These are phyloP conservation scores for Apis florea DNA, from an alignment of 1,140 invertebrate genomes.

Conservation along the genomic window DNA sequence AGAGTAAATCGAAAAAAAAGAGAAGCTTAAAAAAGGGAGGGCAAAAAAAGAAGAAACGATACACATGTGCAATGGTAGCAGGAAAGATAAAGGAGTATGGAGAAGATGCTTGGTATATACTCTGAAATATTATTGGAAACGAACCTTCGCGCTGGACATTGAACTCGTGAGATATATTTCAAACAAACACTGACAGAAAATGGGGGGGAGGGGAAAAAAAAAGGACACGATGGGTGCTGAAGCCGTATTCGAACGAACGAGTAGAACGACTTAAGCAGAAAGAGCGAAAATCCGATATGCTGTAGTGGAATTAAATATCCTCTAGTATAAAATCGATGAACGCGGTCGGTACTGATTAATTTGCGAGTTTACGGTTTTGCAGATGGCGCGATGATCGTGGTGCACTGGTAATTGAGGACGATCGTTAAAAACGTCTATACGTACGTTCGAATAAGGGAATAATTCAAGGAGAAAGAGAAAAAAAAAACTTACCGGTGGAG, in stretches of 20 bases:
- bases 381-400: slow-evolving; percentile 9
- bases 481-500: background rate
- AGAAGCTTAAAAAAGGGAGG: slow-evolving; percentile 9
- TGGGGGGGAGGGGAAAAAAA: background rate
- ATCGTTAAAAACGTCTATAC: slow-evolving; percentile 37
- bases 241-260: slow-evolving; percentile 22
- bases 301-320: slow-evolving; percentile 8
- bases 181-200: background rate
- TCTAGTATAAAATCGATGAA: slow-evolving; percentile 33
- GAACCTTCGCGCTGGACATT: slow-evolving; percentile 6
- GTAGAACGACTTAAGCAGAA: slow-evolving; percentile 15
- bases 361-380: background rate
- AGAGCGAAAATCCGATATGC: slow-evolving; percentile 38
- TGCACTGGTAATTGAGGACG: background rate
- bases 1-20: slow-evolving; percentile 8
- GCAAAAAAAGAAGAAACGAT: background rate
- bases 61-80: background rate
- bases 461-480: background rate
- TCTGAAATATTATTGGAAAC: slow-evolving; percentile 16
- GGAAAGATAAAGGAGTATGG: slow-evolving; percentile 8
- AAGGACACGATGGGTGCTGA: background rate
- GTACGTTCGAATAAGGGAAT: slow-evolving; percentile 19
- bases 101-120: background rate
- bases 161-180: slow-evolving; percentile 15
- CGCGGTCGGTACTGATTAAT: slow-evolving; percentile 40